Base-by-base conservation (phyloP, 2,797 vertebrate genomes). In the Enteromius thamalakanensis region DNA sequence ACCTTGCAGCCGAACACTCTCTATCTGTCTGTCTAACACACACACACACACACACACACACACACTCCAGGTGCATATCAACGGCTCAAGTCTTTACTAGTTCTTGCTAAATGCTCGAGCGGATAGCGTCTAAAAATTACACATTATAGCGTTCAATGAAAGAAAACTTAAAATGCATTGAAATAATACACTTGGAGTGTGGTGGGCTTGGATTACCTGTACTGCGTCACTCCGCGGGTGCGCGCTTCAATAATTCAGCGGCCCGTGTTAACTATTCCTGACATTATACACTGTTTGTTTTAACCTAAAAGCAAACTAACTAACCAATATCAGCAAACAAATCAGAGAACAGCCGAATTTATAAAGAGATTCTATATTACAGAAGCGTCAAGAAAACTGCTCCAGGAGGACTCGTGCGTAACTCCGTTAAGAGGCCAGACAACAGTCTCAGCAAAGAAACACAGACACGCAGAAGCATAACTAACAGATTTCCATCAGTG, bases 391-490 rank as follows among this genome's bases (percentile, higher is more conserved):
- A 23, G n/a, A 10, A 3, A 17, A 47, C 7, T 3, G 26, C 15
- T n/a, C n/a, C 69, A 29, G 40, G 14, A 49, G 26, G 19, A 26
- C 69, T 71, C 32, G 2, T 3, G 71, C 47, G n/a, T 14, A 8
- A 55, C 49, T 74, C 71, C 3, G 51, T 40, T n/a, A 40, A 51
- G 51, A 75, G 51, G 7, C 23, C 74, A 76, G 9, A 49, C 69
- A 71, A 23, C 42, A 45, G 42, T 76, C 74, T 42, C 74, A 5
- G 23, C 23, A 62, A 7, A 76, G 42, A 60, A 60, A 76, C 51
- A 71, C 23, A 49, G 42, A 15, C 21, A 17, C 32, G 11, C 40
- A 40, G 40, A 9, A 40, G 37, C 6, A 40, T 1, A 8, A 9
- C 40, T 40, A 40, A 2, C 9, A 40, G 8, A 40, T 40, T 9